Evolutionary conservation across 92 coral and sea anemone species (phyloP).

Genomic region (Parazoanthus darwini): DNA sequence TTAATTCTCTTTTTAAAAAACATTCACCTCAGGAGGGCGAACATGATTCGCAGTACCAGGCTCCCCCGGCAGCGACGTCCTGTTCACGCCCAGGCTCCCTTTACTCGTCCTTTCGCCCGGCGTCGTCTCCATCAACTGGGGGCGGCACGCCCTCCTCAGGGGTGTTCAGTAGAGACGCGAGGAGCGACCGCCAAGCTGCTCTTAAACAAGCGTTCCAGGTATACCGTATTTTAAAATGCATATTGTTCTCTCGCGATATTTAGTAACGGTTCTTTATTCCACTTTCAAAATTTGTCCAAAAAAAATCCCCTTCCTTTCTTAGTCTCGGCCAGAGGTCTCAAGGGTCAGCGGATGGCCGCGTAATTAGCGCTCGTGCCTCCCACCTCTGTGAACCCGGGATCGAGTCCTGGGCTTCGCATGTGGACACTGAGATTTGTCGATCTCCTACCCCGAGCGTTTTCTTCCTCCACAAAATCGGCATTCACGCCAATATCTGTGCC

Average conservation of each 20-base stretch:
- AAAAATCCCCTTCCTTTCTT: too few relatives aligned
- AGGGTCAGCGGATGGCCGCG: too few relatives aligned
- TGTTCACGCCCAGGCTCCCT: constrained; percentile 36
- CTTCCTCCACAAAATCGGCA: background rate
- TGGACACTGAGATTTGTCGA: too few relatives aligned
- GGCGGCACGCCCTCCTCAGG: constrained; percentile 55
- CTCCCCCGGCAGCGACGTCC: constrained; percentile 24
- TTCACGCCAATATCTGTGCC: too few relatives aligned
- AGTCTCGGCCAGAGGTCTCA: too few relatives aligned
- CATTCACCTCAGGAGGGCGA: constrained; percentile 18
- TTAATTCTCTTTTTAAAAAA: too few relatives aligned
- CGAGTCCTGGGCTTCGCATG: too few relatives aligned
- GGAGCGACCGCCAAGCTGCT: constrained; percentile 85
- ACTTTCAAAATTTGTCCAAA: too few relatives aligned
- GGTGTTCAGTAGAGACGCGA: constrained; percentile 71
- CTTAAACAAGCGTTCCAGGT: constrained; percentile 94
- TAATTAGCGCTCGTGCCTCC: too few relatives aligned
- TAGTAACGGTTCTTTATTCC: too few relatives aligned
- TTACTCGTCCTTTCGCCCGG: constrained; percentile 37
- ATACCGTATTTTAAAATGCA: background rate
- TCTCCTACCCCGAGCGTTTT: background rate
- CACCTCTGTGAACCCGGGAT: too few relatives aligned
- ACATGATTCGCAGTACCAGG: constrained; percentile 22
- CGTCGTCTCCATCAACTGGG: constrained; percentile 63
- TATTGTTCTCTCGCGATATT: too few relatives aligned